Percentiles rank a stretch among this genome's conserved stretches.
These are phyloP conservation scores for Pasiphila rectangulata DNA, from an alignment of 2,888 invertebrate genomes.

Conservation along the genomic window DNA sequence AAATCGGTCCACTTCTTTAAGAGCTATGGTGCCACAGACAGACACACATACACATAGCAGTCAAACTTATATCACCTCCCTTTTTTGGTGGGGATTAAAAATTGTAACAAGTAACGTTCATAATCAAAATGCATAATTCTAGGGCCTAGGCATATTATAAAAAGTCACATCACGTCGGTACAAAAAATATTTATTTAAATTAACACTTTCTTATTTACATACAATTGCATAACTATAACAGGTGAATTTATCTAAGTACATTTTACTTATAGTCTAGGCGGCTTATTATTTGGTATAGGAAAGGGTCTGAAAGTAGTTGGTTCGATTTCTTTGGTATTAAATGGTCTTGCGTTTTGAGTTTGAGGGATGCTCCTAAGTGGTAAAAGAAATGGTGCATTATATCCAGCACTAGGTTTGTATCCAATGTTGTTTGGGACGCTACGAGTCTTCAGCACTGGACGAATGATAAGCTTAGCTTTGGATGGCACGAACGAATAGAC, in stretches of 20 bases:
- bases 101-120: no score
- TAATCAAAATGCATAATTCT: no score
- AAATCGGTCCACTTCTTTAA: no score
- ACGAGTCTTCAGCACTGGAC: slow-evolving; percentile 52
- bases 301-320: slow-evolving; percentile 60
- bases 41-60: no score
- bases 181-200: slow-evolving; percentile 32
- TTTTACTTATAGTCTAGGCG: slow-evolving; percentile 50
- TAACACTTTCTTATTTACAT: slow-evolving; percentile 40
- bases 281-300: slow-evolving; percentile 50
- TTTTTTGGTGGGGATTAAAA: no score
- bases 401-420: slow-evolving; percentile 15
- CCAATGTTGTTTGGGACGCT: slow-evolving; percentile 40
- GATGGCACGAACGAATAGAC: slow-evolving; percentile 59
- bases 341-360: slow-evolving; percentile 43
- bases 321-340: slow-evolving; percentile 53
- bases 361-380: slow-evolving; percentile 23
- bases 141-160: neutral
- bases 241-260: slow-evolving; percentile 42
- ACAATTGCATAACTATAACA: slow-evolving; percentile 53
- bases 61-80: no score
- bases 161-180: slow-evolving; percentile 9
- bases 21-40: no score
- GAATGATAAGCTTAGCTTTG: slow-evolving; percentile 58
- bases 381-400: slow-evolving; percentile 39